A percentile compares a stretch with the other conserved stretches of the same genome.
phyloP scores from a whole-genome alignment of 2,113 vertebrate genomes.

The Grallaria varia region DNA sequence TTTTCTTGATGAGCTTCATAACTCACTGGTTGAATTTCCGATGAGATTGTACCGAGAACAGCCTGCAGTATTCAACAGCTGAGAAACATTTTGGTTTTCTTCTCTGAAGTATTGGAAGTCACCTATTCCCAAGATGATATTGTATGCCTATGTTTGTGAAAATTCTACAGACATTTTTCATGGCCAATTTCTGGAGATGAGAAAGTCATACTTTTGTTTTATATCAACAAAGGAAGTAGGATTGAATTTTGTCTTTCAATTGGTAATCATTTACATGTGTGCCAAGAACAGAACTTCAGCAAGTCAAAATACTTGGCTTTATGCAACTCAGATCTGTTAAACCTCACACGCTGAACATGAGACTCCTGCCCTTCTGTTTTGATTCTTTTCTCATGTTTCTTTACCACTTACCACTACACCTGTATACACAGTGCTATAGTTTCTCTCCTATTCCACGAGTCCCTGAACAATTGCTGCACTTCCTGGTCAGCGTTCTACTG shows the following conservation, averaged over 20 bases:
- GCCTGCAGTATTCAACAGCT: background rate
- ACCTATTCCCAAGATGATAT: background rate
- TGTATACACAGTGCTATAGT: rapidly evolving
- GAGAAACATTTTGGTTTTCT: background rate
- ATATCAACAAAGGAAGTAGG: background rate
- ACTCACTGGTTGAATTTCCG: background rate
- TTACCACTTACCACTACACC: background rate
- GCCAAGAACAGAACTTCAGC: background rate
- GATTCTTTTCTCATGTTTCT: background rate
- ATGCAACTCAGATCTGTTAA: background rate
- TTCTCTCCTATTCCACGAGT: background rate
- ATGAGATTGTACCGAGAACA: background rate
- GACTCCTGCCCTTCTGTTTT: background rate
- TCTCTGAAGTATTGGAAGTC: background rate
- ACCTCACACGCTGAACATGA: rapidly evolving
- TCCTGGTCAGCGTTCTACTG: background rate
- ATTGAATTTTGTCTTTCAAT: background rate
- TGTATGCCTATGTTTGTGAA: background rate
- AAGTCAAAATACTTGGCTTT: background rate
- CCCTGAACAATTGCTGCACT: background rate
- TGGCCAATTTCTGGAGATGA: background rate
- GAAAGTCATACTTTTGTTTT: background rate
- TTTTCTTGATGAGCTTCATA: background rate
- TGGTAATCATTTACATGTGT: background rate
- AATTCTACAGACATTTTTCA: background rate